phyloP scores from a whole-genome alignment of 2,888 invertebrate species.

The Aporophyla nigra region DNA sequence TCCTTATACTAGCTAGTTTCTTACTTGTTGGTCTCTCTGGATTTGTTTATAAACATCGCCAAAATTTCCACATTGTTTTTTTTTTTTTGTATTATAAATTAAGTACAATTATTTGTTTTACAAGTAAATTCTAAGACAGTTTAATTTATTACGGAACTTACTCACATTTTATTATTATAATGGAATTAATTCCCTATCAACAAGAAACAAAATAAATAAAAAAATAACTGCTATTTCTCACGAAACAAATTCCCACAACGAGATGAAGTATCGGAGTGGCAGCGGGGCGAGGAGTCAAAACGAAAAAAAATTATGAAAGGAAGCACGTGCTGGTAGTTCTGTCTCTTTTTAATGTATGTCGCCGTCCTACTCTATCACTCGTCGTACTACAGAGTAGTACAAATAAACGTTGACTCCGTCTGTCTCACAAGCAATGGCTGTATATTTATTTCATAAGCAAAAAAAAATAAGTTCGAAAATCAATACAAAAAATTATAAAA shows the following conservation, averaged over 20 bases:
- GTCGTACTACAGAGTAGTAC: slow-evolving; percentile 59
- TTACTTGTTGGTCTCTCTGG: no score
- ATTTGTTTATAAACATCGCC: neutral
- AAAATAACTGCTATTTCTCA: slow-evolving; percentile 74
- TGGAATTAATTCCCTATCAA: slow-evolving; percentile 23
- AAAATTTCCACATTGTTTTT: neutral
- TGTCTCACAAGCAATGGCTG: neutral
- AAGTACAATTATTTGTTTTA: no score
- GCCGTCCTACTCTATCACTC: slow-evolving; percentile 67
- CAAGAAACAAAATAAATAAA: slow-evolving; percentile 29
- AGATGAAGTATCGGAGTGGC: slow-evolving; percentile 85
- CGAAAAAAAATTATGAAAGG: slow-evolving; percentile 86
- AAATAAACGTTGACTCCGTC: slow-evolving; percentile 30
- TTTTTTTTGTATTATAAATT: no score
- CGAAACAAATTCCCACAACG: slow-evolving; percentile 86
- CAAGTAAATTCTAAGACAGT: slow-evolving; percentile 26
- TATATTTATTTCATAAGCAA: neutral
- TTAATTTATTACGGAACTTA: neutral
- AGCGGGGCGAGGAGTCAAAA: slow-evolving; percentile 85
- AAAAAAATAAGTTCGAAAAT: neutral
- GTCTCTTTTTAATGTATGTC: slow-evolving; percentile 74
- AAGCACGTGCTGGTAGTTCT: slow-evolving; percentile 86
- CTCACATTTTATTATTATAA: slow-evolving; percentile 13
- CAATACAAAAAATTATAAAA: slow-evolving; percentile 10
- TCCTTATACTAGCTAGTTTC: no score